Evolutionary conservation across 2,797 vertebrate genomes (phyloP), one percentile per base, ranked within the genome.

Genomic region (Microcaecilia unicolor): DNA sequence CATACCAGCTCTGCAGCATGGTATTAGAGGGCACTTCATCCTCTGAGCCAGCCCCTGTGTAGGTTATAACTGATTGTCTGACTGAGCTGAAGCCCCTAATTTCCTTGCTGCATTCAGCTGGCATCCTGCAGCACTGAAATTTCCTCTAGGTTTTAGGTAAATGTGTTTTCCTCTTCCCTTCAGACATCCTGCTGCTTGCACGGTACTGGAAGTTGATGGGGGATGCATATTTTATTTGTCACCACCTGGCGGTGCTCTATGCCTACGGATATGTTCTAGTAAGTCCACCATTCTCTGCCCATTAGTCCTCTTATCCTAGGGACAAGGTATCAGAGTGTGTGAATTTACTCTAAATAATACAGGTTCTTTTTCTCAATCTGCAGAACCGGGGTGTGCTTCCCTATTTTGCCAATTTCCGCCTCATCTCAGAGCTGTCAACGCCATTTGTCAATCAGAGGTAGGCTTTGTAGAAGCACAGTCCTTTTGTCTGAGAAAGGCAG

Each of bases 241-340:
- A 89, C 78, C 83, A 88, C 78, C 70, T 85, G 78, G 81, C 81
- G 60, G 86, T 88, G 48, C 80, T 91, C 27, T 91, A 91, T 25
- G 85, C 88, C 31, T 91, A 90, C 8, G 85, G 86, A 69, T 91
- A 85, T 16, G 85, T 91, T 23, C 61, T 91, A 87, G 88, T 90
- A 73, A 65, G 54, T 82, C 36, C 14, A 5, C 13, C 22, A 11
- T 5, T 12, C 5, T 10, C 15, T 28, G 28, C 15, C 10, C 4
- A 15, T 11, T 15, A 3, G n/a, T 28, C 10, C 7, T 9, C 4
- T 4, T 18, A n/a, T n/a, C n/a, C n/a, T n/a, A n/a, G 6, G 8
- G 15, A 6, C 28, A 13, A 2, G 8, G n/a, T 2, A 9, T 6
- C 18, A 2, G 5, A 13, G 6, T 13, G 10, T 19, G 5, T 4